Evolutionary conservation across 2,113 vertebrate genomes (phyloP), one percentile per base, ranked within the genome.

Genomic region (Podiceps cristatus): DNA sequence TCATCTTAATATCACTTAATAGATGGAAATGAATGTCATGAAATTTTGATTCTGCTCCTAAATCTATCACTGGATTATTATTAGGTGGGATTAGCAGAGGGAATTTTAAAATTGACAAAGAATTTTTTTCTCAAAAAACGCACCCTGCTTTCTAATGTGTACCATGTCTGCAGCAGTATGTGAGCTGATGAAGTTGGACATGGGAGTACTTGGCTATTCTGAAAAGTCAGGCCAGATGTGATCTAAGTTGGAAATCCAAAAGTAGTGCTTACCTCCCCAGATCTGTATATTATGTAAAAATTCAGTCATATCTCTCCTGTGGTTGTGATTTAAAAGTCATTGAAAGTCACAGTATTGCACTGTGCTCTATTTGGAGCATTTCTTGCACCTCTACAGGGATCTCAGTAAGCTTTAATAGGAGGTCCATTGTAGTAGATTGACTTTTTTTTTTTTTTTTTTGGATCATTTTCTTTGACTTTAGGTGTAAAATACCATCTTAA

Each of bases 221-320:
- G n/a, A 63, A 89, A 91, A 88, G 50, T 82, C 82, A 56, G 7
- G 14, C 66, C 58, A 92, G 37, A 88, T 64, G 88, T 60, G 67
- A 62, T 88, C 82, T 77, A 88, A 78, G 23, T 9, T 91, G 64
- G 68, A 91, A 94, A 91, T 73, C 59, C 24, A 44, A 31, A 90
- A 91, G 64, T 56, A 87, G 29, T 62, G 4, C 25, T 88, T 85
- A 45, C 22, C 27, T 87, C 24, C 28, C 17, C 31, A 67, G 42
- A 79, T 85, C 67, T 73, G 28, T 76, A 19, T 45, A 17, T 80
- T 56, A 22, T 37, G 13, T 72, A 53, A 73, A 55, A 52, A 44
- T 60, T 49, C 42, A 20, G 74, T 58, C 49, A 31, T 75, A 16
- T 23, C 8, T 87, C 58, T 75, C 27, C 29, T 53, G 22, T 27